Evolutionary conservation across 2,797 vertebrate genomes (phyloP).

Genomic region (Melanotaenia pygmaea): DNA sequence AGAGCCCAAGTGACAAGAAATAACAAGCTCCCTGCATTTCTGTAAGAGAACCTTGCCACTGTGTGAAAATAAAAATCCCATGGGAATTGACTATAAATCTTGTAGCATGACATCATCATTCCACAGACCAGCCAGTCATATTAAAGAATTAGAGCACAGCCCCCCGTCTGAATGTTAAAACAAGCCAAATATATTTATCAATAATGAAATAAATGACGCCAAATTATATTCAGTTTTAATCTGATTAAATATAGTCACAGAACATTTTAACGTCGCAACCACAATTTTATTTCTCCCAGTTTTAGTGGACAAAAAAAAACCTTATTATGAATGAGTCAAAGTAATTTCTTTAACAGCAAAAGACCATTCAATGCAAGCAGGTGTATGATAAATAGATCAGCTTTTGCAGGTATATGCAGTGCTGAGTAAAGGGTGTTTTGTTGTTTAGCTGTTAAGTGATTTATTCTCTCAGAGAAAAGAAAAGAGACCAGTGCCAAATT

Average conservation of each 20-base stretch:
- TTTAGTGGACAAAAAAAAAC: background rate
- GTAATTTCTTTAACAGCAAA: background rate
- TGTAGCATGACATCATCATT: slow-evolving; percentile 52
- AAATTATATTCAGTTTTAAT: background rate
- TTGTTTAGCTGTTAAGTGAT: background rate
- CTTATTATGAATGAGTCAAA: background rate
- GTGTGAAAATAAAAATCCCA: slow-evolving; percentile 66
- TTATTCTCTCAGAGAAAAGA: background rate
- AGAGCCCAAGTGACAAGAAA: slow-evolving; percentile 63
- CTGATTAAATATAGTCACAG: background rate
- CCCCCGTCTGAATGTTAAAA: background rate
- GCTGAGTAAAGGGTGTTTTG: background rate
- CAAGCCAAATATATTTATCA: background rate
- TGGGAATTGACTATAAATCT: slow-evolving; percentile 57
- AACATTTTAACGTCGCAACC: background rate
- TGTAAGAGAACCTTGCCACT: slow-evolving; percentile 34
- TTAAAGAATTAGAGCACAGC: slow-evolving; percentile 43
- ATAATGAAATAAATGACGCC: background rate
- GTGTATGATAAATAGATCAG: background rate
- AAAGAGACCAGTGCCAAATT: background rate
- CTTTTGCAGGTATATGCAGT: background rate
- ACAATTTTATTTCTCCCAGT: background rate
- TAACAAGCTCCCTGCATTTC: slow-evolving; percentile 69
- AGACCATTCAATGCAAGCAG: background rate
- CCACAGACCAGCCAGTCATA: slow-evolving; percentile 42